Evolutionary conservation across 2,797 vertebrate species (phyloP), one percentile per base, ranked within the genome.

Genomic region (Chrosomus eos): DNA sequence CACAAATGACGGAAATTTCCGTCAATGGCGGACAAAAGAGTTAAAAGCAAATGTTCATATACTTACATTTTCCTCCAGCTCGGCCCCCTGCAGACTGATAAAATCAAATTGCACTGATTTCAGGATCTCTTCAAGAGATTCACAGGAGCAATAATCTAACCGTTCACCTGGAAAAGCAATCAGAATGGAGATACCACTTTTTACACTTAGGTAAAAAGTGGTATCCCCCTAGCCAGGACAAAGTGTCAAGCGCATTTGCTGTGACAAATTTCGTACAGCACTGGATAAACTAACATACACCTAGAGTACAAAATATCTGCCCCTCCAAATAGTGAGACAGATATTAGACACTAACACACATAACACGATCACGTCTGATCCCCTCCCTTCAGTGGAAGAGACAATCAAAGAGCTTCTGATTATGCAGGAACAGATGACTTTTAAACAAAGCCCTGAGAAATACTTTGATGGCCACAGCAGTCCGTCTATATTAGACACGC

Each of bases 21-120:
- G 14, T 16, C 45, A 48, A 48, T 48, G 14, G 14, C 14, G 4
- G 5, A 48, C 45, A 16, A 48, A 48, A 5, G 14, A 48, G 14
- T 16, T 77, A 77, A 28, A 77, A 60, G 55, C 16, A 64, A 53
- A 53, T 67, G 31, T 66, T 66, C 23, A 28, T 48, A 68, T 92
- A 94, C 95, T 95, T 93, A 96, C 95, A 93, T 95, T 95, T 94
- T 96, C 95, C 81, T 95, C 94, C 89, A 96, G 93, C 91, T 94
- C 92, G 9, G 94, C 90, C 87, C 93, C 94, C 91, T 93, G 94
- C 89, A 96, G 93, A 94, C 93, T 94, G 92, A 95, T 95, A 90
- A 94, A 94, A 93, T 95, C 94, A 94, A 95, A 96, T 90, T 91
- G 92, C 88, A 95, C 90, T 86, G 91, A 94, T 94, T 95, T 95